Evolutionary conservation across 1,140 invertebrate genomes (phyloP).

Genomic region (Hormaphis cornu): DNA sequence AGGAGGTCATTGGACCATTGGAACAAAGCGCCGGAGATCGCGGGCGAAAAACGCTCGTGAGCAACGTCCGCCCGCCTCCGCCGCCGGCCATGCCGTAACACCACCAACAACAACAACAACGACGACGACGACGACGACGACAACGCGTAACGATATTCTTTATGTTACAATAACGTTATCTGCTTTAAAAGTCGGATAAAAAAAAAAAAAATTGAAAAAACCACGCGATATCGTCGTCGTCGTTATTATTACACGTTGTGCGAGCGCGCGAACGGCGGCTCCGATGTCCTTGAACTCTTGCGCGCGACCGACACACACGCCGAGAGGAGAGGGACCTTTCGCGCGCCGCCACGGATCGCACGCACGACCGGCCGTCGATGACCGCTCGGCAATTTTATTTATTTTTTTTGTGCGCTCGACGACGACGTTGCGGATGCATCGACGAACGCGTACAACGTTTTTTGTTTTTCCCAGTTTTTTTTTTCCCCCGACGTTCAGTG

Average conservation of each 20-base stretch:
- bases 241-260: no score
- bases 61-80: neutral
- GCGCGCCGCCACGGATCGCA: neutral
- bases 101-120: neutral
- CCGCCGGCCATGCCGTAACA: neutral
- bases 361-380: neutral
- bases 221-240: neutral
- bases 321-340: no score
- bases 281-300: constrained; percentile 17
- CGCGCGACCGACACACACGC: no score
- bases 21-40: neutral
- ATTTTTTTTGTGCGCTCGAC: neutral
- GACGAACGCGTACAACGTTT: no score
- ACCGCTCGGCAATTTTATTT: no score
- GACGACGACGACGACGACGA: neutral
- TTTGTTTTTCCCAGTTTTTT: no score
- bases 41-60: neutral
- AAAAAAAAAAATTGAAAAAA: neutral
- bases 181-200: no score
- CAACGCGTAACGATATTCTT: no score
- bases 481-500: no score
- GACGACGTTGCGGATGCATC: neutral
- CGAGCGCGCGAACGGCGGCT: neutral
- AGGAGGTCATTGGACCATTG: constrained; percentile 18
- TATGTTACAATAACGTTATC: no score